Percentiles rank a stretch among this genome's conserved stretches.
These are phyloP conservation scores for Quadriops clusia DNA, from an alignment of 2,888 invertebrate genomes.

Conservation along the genomic window DNA sequence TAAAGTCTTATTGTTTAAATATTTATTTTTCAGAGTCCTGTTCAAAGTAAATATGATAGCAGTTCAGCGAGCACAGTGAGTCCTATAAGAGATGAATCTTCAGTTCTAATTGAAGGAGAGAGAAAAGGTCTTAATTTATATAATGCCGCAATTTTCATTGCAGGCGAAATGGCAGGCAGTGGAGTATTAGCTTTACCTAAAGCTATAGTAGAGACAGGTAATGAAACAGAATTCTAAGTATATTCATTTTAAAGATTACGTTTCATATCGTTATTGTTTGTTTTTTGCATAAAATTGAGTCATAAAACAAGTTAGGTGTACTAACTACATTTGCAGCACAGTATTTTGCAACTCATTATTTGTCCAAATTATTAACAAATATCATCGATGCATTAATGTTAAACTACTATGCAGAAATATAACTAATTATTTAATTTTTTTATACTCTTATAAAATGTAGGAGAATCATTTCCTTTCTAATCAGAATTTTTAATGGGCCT, in stretches of 20 bases:
- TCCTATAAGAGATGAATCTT: constrained; percentile 1
- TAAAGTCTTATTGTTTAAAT: background rate
- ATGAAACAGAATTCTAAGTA: constrained; percentile 9
- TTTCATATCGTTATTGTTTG: no score
- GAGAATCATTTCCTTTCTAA: background rate
- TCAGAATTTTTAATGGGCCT: no score
- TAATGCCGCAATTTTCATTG: constrained; percentile 50
- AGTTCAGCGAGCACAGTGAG: background rate
- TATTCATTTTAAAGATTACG: background rate
- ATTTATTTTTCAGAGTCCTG: constrained; percentile 1
- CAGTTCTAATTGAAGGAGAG: constrained; percentile 4
- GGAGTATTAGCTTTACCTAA: constrained; percentile 57
- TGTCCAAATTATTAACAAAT: no score
- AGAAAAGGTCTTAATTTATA: constrained; percentile 34
- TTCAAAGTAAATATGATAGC: constrained; percentile 1
- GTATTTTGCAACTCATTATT: no score
- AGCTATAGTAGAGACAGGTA: constrained; percentile 53
- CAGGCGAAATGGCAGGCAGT: constrained; percentile 61
- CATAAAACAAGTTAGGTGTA: no score
- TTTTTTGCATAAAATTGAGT: no score
- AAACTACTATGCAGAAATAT: no score
- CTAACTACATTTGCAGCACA: no score
- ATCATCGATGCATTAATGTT: constrained; percentile 1
- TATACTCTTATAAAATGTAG: no score
- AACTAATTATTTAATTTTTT: no score